Evolutionary conservation across 2,797 vertebrate species (phyloP), one percentile per base, ranked within the genome.

Genomic region (Coregonus ussuriensis): DNA sequence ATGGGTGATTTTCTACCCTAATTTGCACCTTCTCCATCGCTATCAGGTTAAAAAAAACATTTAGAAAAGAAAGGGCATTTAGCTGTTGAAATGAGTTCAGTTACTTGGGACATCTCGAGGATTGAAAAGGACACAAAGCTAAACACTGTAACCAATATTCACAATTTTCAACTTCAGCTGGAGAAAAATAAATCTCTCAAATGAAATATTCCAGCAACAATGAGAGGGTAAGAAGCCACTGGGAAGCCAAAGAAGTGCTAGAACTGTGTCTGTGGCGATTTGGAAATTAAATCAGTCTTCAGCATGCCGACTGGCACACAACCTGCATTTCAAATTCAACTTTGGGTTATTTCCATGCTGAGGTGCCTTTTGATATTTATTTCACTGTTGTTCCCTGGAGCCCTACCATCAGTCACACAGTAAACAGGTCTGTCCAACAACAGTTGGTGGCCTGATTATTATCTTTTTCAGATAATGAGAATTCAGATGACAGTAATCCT

Each of bases 401-500:
- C 35, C 9, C 25, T 56, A 56, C 16, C 14, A 41, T 13, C 5
- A n/a, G 66, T 51, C 37, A 53, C 29, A 52, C 70, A 54, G 65
- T 54, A 65, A 33, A 69, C 71, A 53, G 51, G 71, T 56, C 33
- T 53, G 18, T 73, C 54, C 53, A 74, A 65, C 29, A 65, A 81
- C 79, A 77, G 75, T 71, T 81, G 71, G 71, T 67, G 71, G 63
- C 53, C 72, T 71, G 72, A 74, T 81, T 54, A 71, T 41, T 52
- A 74, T 74, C 18, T 75, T 81, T 65, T 69, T 62, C 65, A 54
- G 66, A 65, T 81, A 77, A 74, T 77, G 71, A 71, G 75, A 74
- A 74, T 81, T 77, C 74, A 41, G 65, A 35, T 65, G 63, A 21
- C 67, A n/a, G 18, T 56, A 74, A 59, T 74, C 63, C 66, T 14